phyloP scores from a whole-genome alignment of 1,140 invertebrate species.

The Scaptomyza hsui region DNA sequence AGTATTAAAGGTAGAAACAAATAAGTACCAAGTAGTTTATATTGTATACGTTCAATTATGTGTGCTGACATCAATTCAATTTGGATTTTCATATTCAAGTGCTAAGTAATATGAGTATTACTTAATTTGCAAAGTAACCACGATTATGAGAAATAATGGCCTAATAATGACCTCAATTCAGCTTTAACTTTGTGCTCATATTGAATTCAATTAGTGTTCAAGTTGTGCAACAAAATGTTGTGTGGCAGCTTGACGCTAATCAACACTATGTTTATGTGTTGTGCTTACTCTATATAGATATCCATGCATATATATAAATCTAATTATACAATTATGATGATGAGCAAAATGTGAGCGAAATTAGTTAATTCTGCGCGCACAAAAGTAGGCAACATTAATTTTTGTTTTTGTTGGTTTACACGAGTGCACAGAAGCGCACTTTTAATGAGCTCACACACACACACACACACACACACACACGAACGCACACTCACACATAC shows the following conservation, averaged over 20 bases:
- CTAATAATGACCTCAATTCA: not conserved
- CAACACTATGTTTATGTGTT: constrained; percentile 24
- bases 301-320: constrained; percentile 13
- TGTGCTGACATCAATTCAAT: not conserved
- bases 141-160: not conserved
- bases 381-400: constrained; percentile 70
- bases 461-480: constrained; percentile 11
- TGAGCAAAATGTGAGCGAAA: constrained; percentile 41
- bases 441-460: constrained; percentile 65
- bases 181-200: not conserved
- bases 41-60: constrained; percentile 16
- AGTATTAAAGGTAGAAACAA: not conserved
- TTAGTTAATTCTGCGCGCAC: constrained; percentile 60
- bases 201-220: not conserved
- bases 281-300: no score
- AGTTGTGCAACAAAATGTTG: not conserved
- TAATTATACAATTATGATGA: constrained; percentile 51
- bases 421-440: constrained; percentile 32
- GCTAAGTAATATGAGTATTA: not conserved
- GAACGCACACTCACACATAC: constrained; percentile 1
- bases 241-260: constrained; percentile 13
- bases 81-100: not conserved
- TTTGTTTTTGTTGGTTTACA: constrained; percentile 29
- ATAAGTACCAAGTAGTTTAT: no score
- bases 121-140: not conserved